Conservation (phyloP, 2,797 vertebrate species). For the Denticeps clupeoides region DNA sequence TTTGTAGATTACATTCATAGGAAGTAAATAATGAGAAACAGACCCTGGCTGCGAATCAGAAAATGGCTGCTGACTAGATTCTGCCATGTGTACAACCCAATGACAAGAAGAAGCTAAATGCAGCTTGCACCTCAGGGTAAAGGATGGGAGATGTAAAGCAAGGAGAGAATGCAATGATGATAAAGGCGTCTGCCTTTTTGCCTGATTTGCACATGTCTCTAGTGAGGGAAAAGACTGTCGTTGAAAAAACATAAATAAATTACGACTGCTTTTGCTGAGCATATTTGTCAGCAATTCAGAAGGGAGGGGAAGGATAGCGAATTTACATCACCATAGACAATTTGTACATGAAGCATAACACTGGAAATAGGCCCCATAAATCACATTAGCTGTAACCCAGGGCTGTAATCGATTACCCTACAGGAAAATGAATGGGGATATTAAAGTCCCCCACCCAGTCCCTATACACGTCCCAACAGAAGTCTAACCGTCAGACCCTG, state of each 20-base stretch:
- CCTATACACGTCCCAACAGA: conserved; percentile 51
- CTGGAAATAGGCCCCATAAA: conserved; percentile 65
- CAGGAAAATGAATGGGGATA: conserved; percentile 59
- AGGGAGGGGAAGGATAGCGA: conserved; percentile 43
- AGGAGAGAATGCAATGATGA: conserved; percentile 13
- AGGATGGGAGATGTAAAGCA: neutral
- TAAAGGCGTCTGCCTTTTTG: conserved; percentile 14
- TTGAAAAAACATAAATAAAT: conserved; percentile 50
- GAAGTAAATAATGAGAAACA: neutral
- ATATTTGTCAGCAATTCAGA: conserved; percentile 51
- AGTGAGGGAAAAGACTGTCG: neutral
- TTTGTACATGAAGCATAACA: conserved; percentile 68
- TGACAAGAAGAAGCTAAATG: conserved; percentile 4
- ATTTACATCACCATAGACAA: conserved; percentile 64
- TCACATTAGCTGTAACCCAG: conserved; percentile 62
- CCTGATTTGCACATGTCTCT: conserved; percentile 38
- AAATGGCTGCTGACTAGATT: neutral
- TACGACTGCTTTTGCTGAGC: conserved; percentile 36
- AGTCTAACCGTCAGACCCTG: conserved; percentile 27
- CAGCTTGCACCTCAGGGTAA: neutral
- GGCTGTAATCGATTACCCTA: conserved; percentile 61
- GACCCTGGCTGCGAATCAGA: conserved; percentile 5
- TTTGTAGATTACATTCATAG: neutral
- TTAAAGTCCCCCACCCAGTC: conserved; percentile 51
- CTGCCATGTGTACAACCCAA: neutral